Base-by-base conservation (phyloP, 2,888 invertebrate species). In the Leptothorax acervorum region DNA sequence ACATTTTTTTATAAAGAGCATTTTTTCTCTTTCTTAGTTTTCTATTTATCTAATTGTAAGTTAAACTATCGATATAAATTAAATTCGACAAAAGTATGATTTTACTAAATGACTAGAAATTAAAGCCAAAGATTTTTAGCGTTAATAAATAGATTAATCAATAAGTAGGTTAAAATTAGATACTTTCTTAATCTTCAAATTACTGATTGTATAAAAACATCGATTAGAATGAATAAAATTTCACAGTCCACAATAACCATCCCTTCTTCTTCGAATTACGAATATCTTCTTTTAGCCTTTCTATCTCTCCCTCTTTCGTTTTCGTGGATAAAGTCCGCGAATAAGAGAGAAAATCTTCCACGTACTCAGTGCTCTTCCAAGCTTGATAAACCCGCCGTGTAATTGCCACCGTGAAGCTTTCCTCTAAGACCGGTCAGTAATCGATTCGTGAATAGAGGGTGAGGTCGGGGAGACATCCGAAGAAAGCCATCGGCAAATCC, bases 401-500 rank as follows among this genome's bases (percentile, higher is more conserved):
- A 85, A 89, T 85, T 89, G 87, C 82, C 84, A 53, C 81, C 75
- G 66, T 60, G 55, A n/a, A 62, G 85, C 84, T 85, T 84, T 86
- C 62, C 62, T 65, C 18, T 11, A 57, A 74, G 75, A 82, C 57
- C 55, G 82, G 62, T 70, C 68, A 65, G 82, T 86, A 85, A 89
- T 86, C 85, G 83, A 82, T 82, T 88, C 57, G 82, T 71, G 68
- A 75, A 81, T 45, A 39, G 42, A 9, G 66, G 60, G 45, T 48
- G 35, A 57, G 60, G 55, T 70, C 71, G 53, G 39, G 65, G 83
- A 87, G 75, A 88, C 85, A 63, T 62, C 42, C 83, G 65, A 84
- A 78, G 86, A 85, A 87, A 89, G 82, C 85, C 85, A 73, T 81
- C 78, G 85, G 84, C 85, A 88, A 90, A 88, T 88, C 86, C 86